Base-by-base conservation (phyloP, 2,888 invertebrate genomes). In the Zelleria hepariella region DNA sequence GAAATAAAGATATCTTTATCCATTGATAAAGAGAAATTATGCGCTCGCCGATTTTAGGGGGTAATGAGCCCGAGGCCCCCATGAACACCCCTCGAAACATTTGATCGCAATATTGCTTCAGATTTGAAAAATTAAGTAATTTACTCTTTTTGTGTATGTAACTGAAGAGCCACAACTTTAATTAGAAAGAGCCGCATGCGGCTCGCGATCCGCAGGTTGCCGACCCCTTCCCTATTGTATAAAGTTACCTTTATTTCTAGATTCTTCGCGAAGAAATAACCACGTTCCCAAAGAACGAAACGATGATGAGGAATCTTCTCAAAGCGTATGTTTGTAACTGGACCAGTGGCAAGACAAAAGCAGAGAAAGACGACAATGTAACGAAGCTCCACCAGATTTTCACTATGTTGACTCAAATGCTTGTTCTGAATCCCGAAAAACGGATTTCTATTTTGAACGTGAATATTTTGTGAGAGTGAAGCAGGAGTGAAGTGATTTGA, bases 341-440 rank as follows among this genome's bases (percentile, higher is more conserved):
- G 73, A 49, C 18, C 2, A 7, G 1, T 0, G 2, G 0, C 4
- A 62, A 59, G 21, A 61, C 54, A 0, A 8, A 1, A 26, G 6
- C 23, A 25, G 61, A 68, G 59, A 62, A 60, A 21, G 24, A 49
- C 0, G 32, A 58, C 1, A 73, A 74, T 54, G 24, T 57, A 4
- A 8, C 23, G 18, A 77, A 77, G 65, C 42, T 75, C 1, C 42
- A 53, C 2, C 21, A 42, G 5, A 62, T 82, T 3, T 15, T 60
- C 8, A 57, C 25, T 0, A 62, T 83, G 48, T 63, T 84, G 52
- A 58, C 71, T 23, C 61, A 74, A 62, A 84, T 85, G 81, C 65
- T 85, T 61, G 56, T 60, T 0, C 49, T 82, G 20, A 64, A 78
- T 57, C 82, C 84, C 0, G 62, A 61, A 0, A 5, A 62, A 2